Conservation (phyloP, 2,797 vertebrate species). For the Sylvia borin region DNA sequence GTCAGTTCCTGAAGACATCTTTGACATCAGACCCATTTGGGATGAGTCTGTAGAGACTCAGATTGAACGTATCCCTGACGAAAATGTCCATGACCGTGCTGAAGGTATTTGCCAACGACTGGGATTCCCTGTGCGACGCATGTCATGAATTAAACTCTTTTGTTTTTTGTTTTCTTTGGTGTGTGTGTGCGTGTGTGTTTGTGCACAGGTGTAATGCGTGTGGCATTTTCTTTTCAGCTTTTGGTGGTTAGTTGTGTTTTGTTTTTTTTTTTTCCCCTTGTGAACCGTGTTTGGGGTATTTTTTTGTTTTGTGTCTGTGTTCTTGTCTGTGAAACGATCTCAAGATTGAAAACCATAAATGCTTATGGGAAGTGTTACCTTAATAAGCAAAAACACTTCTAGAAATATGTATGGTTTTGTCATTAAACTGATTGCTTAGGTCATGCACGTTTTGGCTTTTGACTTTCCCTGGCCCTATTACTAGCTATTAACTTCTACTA, state of each 20-base stretch:
- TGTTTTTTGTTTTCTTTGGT: constrained; percentile 46
- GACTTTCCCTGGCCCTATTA: constrained; percentile 64
- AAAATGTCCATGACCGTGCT: constrained; percentile 92
- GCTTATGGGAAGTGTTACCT: constrained; percentile 69
- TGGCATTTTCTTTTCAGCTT: constrained; percentile 80
- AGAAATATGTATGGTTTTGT: constrained; percentile 7
- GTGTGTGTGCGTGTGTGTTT: neutral
- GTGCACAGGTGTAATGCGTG: constrained; percentile 34
- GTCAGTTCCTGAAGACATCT: constrained; percentile 92
- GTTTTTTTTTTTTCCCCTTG: constrained; percentile 9
- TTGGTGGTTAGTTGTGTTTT: constrained; percentile 79
- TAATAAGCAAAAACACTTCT: constrained; percentile 26
- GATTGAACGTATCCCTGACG: constrained; percentile 98
- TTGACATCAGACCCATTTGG: constrained; percentile 97
- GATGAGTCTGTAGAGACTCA: constrained; percentile 98
- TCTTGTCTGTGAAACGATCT: constrained; percentile 82
- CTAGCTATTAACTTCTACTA: neutral
- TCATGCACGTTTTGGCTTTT: constrained; percentile 73
- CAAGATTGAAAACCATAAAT: constrained; percentile 86
- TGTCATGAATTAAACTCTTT: constrained; percentile 78
- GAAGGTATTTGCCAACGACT: constrained; percentile 96
- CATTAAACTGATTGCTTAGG: constrained; percentile 53
- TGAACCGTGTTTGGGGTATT: constrained; percentile 77
- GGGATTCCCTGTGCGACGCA: constrained; percentile 90
- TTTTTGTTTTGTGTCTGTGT: constrained; percentile 75